phyloP scores from a whole-genome alignment of 2,888 invertebrate genomes.

The Ceraclea dissimilis region DNA sequence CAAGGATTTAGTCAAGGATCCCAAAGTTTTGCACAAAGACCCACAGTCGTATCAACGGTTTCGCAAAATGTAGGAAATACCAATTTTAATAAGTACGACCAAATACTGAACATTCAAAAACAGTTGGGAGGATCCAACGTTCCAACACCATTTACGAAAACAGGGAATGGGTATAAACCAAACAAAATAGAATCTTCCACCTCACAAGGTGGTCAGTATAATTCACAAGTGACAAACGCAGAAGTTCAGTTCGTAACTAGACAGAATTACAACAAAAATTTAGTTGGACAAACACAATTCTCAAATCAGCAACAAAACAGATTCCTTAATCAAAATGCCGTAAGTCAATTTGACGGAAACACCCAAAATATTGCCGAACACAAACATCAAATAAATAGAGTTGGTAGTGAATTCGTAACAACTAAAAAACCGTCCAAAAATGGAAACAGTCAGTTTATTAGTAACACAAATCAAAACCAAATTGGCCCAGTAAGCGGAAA shows the following conservation, averaged over 20 bases:
- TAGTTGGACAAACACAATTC: background rate
- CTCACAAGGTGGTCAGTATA: too few species aligned
- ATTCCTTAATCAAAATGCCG: background rate
- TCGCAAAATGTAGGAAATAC: background rate
- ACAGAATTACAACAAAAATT: background rate
- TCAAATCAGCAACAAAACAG: background rate
- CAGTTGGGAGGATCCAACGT: constrained; percentile 13
- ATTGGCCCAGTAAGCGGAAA: too few species aligned
- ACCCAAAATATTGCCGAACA: background rate
- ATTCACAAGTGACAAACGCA: too few species aligned
- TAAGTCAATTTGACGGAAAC: too few species aligned
- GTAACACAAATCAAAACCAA: too few species aligned
- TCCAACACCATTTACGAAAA: constrained; percentile 13
- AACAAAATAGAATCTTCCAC: background rate
- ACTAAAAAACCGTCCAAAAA: too few species aligned
- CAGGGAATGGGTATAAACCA: background rate
- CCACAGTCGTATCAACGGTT: too few species aligned
- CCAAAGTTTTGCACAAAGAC: too few species aligned
- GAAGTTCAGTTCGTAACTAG: background rate
- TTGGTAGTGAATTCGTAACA: too few species aligned
- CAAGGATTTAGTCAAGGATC: too few species aligned
- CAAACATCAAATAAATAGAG: background rate
- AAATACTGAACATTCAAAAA: constrained; percentile 15
- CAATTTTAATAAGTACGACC: constrained; percentile 5
- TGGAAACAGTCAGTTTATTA: too few species aligned